Evolutionary conservation across 1,140 invertebrate species (phyloP).

Genomic region (Drosophila gunungcola): DNA sequence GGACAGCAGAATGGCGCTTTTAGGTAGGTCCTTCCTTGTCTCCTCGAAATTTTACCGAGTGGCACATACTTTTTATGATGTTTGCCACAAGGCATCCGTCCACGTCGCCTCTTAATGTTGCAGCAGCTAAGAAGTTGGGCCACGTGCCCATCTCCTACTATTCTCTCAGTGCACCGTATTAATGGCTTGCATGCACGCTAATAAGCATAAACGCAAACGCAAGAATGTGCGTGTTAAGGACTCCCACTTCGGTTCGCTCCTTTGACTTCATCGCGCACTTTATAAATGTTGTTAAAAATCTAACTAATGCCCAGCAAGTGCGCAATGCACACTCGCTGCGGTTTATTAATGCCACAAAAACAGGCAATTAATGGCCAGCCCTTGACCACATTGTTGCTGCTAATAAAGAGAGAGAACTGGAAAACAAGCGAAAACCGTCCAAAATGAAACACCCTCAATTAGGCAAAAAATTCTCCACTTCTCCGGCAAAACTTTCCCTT

Average conservation of each 20-base stretch:
- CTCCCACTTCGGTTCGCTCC: slow-evolving; percentile 34
- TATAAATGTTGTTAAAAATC: slow-evolving; percentile 83
- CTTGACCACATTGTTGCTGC: slow-evolving; percentile 39
- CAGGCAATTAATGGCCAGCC: slow-evolving; percentile 24
- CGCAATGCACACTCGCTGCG: slow-evolving; percentile 35
- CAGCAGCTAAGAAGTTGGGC: slow-evolving; percentile 72
- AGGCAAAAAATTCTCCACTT: slow-evolving; percentile 23
- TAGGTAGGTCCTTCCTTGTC: slow-evolving; percentile 15
- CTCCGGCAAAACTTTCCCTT: slow-evolving; percentile 19
- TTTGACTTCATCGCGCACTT: slow-evolving; percentile 78
- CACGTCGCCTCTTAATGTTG: slow-evolving; percentile 68
- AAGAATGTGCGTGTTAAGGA: slow-evolving; percentile 45
- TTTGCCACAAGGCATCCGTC: slow-evolving; percentile 67
- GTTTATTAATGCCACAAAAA: slow-evolving; percentile 66
- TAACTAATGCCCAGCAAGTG: slow-evolving; percentile 67
- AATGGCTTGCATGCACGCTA: slow-evolving; percentile 76
- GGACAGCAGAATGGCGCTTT: slow-evolving; percentile 56
- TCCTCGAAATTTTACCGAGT: slow-evolving; percentile 31
- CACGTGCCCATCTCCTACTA: background rate
- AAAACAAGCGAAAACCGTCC: background rate
- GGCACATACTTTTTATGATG: slow-evolving; percentile 67
- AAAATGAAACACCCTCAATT: slow-evolving; percentile 28
- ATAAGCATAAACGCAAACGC: slow-evolving; percentile 77
- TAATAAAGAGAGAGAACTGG: slow-evolving; percentile 15
- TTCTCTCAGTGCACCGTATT: slow-evolving; percentile 60